Evolutionary conservation across 1,140 invertebrate genomes (phyloP).

Genomic region (Galleria mellonella): DNA sequence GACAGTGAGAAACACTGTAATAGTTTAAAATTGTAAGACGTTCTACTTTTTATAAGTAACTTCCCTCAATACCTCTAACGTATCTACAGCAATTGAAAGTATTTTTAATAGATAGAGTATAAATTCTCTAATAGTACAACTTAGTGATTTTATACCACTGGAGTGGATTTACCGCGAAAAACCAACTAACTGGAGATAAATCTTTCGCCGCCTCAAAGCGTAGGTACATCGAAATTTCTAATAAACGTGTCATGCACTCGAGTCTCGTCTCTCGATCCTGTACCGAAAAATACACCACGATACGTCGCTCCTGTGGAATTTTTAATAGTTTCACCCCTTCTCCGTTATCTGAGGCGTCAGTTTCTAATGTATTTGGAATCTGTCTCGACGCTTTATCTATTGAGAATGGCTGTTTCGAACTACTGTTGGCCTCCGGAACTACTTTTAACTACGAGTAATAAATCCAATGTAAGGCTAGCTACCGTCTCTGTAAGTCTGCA

Average conservation of each 20-base stretch:
- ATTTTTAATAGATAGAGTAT: too few species aligned
- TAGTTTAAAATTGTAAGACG: too few species aligned
- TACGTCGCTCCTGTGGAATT: constrained; percentile 47
- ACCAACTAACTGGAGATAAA: too few species aligned
- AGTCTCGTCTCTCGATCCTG: constrained; percentile 19
- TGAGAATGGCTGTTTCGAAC: constrained; percentile 67
- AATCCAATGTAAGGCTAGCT: constrained; percentile 47
- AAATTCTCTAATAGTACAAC: too few species aligned
- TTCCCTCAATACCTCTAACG: too few species aligned
- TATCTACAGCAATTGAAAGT: too few species aligned
- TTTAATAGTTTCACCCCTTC: constrained; percentile 67
- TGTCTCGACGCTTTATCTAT: constrained; percentile 66
- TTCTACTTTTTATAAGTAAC: too few species aligned
- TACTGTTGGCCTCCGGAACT: constrained; percentile 51
- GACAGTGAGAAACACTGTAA: too few species aligned
- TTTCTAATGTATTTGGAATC: constrained; percentile 70
- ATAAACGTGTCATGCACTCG: constrained; percentile 51
- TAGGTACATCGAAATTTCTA: constrained; percentile 32
- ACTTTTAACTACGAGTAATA: constrained; percentile 68
- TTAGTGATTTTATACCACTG: too few species aligned
- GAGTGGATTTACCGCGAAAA: too few species aligned
- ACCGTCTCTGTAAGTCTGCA: constrained; percentile 44
- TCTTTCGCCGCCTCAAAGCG: too few species aligned
- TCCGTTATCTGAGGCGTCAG: constrained; percentile 20
- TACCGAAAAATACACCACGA: constrained; percentile 37